A percentile compares a stretch with the other conserved stretches of the same genome.
Conservation (phyloP, 2,113 vertebrate genomes). For the Falcunculus frontatus region DNA sequence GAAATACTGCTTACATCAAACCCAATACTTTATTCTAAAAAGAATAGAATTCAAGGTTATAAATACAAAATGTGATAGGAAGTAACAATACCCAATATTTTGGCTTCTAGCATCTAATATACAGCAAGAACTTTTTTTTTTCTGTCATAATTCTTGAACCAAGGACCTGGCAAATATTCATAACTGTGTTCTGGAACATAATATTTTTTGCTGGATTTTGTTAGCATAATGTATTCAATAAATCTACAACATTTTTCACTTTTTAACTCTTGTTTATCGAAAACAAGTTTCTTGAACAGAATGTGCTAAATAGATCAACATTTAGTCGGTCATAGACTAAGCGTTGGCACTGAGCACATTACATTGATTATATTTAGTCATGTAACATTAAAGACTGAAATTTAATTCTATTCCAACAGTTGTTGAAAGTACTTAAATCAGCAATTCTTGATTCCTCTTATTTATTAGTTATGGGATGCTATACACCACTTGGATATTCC, state of each 20-base stretch:
- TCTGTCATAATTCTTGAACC: background rate
- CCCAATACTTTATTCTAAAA: background rate
- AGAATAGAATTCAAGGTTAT: background rate
- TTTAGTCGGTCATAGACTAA: background rate
- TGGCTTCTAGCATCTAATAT: background rate
- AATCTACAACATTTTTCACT: background rate
- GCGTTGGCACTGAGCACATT: background rate
- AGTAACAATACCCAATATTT: background rate
- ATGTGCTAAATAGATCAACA: background rate
- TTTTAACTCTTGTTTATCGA: background rate
- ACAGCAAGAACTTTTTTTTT: rapidly evolving
- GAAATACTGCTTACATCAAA: background rate
- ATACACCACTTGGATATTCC: background rate
- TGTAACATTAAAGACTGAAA: background rate
- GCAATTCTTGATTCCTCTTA: background rate
- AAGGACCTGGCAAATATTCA: background rate
- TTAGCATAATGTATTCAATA: background rate
- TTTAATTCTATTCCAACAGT: background rate
- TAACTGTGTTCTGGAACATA: background rate
- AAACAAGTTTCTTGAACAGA: background rate
- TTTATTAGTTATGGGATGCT: background rate
- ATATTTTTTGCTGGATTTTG: background rate
- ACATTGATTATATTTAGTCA: background rate
- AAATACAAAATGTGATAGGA: background rate
- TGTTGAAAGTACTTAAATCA: background rate